Evolutionary conservation across 2,888 invertebrate species (phyloP).

Genomic region (Erebia epiphron): DNA sequence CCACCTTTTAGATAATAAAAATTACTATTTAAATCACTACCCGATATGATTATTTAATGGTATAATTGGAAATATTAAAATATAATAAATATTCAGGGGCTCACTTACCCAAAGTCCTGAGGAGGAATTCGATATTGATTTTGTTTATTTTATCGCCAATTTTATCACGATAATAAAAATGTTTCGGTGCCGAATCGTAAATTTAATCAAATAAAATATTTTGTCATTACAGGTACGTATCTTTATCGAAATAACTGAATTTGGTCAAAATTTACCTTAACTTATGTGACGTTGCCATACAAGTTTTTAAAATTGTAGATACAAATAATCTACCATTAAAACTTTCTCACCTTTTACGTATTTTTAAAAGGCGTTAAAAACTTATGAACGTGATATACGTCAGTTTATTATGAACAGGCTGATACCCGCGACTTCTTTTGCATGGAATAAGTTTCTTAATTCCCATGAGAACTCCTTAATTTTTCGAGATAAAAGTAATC

Average conservation of each 20-base stretch:
- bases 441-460: no score
- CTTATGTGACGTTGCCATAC: no score
- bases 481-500: no score
- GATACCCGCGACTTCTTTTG: no score
- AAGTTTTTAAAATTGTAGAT: no score
- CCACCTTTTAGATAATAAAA: no score
- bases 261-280: neutral
- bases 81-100: neutral
- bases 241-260: neutral
- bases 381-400: no score
- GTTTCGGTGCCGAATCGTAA: slow-evolving; percentile 1
- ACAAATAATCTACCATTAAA: no score
- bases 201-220: neutral
- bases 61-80: slow-evolving; percentile 2
- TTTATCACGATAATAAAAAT: slow-evolving; percentile 13
- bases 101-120: slow-evolving; percentile 21
- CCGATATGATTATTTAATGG: neutral
- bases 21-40: neutral
- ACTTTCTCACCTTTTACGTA: no score
- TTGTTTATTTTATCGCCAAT: slow-evolving; percentile 18
- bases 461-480: no score
- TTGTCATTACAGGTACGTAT: neutral
- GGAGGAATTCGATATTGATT: slow-evolving; percentile 8
- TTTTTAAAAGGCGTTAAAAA: no score
- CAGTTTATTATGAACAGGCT: no score